Conservation (phyloP, 2,888 invertebrate species). For the Exocentrus adspersus region DNA sequence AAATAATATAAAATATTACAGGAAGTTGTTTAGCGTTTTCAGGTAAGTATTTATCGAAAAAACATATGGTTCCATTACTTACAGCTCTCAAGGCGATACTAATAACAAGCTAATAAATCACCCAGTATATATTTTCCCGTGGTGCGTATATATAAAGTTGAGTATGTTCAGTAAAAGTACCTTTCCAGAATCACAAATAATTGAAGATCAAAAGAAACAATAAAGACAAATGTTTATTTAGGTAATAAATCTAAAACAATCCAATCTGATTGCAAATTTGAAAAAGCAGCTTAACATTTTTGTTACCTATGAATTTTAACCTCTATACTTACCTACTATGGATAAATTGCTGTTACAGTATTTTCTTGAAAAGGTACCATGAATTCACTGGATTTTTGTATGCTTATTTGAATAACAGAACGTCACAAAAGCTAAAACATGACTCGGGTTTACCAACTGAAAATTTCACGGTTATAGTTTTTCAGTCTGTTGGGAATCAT, state of each 20-base stretch:
- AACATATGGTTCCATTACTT: no score
- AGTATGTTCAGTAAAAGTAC: conserved; percentile 5
- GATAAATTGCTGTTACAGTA: not conserved
- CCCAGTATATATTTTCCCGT: no score
- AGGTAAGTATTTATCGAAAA: no score
- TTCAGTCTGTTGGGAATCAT: conserved; percentile 36
- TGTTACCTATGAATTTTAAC: not conserved
- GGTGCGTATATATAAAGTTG: no score
- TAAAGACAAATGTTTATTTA: conserved; percentile 14
- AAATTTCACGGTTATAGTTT: conserved; percentile 27
- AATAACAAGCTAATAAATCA: no score
- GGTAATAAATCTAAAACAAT: not conserved
- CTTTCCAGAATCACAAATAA: not conserved
- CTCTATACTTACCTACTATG: not conserved
- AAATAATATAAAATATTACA: no score
- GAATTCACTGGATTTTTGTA: not conserved
- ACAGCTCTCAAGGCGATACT: no score
- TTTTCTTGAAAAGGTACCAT: not conserved
- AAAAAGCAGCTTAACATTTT: no score
- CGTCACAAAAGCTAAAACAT: no score
- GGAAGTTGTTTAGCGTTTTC: no score
- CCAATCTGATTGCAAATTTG: not conserved
- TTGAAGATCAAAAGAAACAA: conserved; percentile 4
- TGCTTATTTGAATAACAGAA: no score
- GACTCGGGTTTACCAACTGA: no score